Evolutionary conservation across 2,888 invertebrate genomes (phyloP), one percentile per base, ranked within the genome.

Genomic region (Apomyelois bistriatella): DNA sequence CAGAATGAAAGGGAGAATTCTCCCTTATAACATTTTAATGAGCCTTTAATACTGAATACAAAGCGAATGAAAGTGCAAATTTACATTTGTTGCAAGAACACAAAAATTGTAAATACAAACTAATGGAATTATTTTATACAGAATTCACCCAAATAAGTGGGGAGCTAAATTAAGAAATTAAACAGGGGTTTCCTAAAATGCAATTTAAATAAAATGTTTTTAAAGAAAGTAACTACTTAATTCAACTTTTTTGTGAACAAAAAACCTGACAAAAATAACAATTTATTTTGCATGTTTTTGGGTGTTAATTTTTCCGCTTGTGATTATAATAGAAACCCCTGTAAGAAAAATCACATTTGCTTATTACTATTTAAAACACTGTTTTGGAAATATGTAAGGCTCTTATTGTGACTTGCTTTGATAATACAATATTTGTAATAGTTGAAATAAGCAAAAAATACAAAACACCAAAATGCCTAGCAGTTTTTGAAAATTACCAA

Each of bases 271-370:
- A 22, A 2, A 5, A 22, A 22, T n/a, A 22, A 22, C 22, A 22
- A 22, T 22, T 22, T 22, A 22, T 22, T 22, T 22, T 22, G 22
- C 5, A 2, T 22, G 22, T 22, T 22, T 22, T 22, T n/a, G n/a
- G 5, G 22, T 22, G 22, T 22, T 5, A 22, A n/a, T n/a, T 22
- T 2, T 22, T 2, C 2, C 22, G 5, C 5, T 22, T 22, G 22
- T 22, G 5, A 22, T 22, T 3, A 22, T 22, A 22, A 5, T 17
- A 22, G 13, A 38, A 38, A 38, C 30, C 43, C 43, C 43, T 28
- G n/a, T 46, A 12, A 35, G 22, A 36, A 43, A 51, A 30, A 43
- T 43, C 43, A 43, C 43, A 43, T n/a, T 43, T 13, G 43, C 43
- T 43, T 43, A 43, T 8, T 22, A 13, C 13, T 2, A 38, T 3